phyloP scores from a whole-genome alignment of 2,797 vertebrate species.

The Catostomus latipinnis region DNA sequence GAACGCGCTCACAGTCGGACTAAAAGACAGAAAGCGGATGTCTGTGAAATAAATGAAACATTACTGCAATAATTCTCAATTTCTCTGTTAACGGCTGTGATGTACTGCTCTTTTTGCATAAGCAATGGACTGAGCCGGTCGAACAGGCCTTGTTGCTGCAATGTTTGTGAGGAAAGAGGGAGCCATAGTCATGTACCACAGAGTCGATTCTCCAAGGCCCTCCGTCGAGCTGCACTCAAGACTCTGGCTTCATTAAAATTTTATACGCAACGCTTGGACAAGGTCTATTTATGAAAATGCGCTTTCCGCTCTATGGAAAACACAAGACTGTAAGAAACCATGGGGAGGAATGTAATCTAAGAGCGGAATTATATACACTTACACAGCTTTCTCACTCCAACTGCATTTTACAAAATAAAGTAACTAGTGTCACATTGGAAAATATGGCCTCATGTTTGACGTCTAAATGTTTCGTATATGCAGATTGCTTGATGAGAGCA shows the following conservation, averaged over 20 bases:
- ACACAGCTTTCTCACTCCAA: slow-evolving; percentile 56
- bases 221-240: slow-evolving; percentile 89
- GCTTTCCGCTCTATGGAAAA: slow-evolving; percentile 87
- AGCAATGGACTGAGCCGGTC: slow-evolving; percentile 37
- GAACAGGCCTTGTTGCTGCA: slow-evolving; percentile 57
- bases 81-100: slow-evolving; percentile 14
- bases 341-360: slow-evolving; percentile 72
- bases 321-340: slow-evolving; percentile 78
- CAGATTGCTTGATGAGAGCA: slow-evolving; percentile 46
- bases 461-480: slow-evolving; percentile 58
- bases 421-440: slow-evolving; percentile 36
- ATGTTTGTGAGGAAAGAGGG: slow-evolving; percentile 54
- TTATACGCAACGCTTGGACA: slow-evolving; percentile 90
- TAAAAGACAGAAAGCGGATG: not conserved
- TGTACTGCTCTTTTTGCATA: not conserved
- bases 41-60: slow-evolving; percentile 35
- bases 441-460: slow-evolving; percentile 45
- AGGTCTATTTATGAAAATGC: slow-evolving; percentile 98
- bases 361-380: slow-evolving; percentile 69
- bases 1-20: not conserved
- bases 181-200: slow-evolving; percentile 86
- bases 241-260: slow-evolving; percentile 94
- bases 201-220: slow-evolving; percentile 87
- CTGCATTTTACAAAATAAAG: slow-evolving; percentile 56
- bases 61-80: slow-evolving; percentile 17